phyloP scores from a whole-genome alignment of 2,797 vertebrate genomes.

The Hozukius guyotensis region DNA sequence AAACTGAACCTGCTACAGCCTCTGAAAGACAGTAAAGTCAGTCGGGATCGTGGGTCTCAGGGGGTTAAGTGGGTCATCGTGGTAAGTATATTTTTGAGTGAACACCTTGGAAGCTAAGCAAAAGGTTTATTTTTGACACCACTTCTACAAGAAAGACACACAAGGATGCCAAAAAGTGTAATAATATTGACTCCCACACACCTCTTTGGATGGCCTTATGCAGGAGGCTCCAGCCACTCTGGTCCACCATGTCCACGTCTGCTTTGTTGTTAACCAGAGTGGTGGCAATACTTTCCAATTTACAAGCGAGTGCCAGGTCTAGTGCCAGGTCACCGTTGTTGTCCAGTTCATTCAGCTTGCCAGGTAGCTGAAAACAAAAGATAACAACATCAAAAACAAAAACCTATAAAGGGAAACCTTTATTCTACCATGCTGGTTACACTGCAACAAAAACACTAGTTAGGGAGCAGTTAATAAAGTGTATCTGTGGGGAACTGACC shows the following conservation, averaged over 20 bases:
- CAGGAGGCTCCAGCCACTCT: slow-evolving; percentile 95
- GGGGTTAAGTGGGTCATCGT: background rate
- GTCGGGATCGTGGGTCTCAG: no score
- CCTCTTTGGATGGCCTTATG: slow-evolving; percentile 98
- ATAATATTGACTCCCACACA: slow-evolving; percentile 46
- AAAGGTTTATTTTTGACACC: background rate
- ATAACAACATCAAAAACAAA: background rate
- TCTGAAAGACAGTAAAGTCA: no score
- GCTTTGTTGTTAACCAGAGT: slow-evolving; percentile 95
- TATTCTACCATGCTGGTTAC: background rate
- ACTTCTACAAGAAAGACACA: background rate
- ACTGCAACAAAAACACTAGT: background rate
- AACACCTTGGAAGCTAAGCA: background rate
- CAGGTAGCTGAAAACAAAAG: slow-evolving; percentile 86
- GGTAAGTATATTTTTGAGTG: no score
- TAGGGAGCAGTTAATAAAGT: no score
- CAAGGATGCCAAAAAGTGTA: background rate
- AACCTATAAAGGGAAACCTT: background rate
- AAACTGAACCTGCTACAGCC: no score
- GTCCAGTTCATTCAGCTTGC: slow-evolving; percentile 94
- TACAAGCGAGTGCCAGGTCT: slow-evolving; percentile 92
- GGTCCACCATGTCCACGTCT: slow-evolving; percentile 95
- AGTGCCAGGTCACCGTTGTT: slow-evolving; percentile 95
- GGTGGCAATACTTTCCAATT: slow-evolving; percentile 93
- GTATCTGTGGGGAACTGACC: slow-evolving; percentile 74